phyloP scores from a whole-genome alignment of 2,888 invertebrate species.

The Caenorhabditis sp. region DNA sequence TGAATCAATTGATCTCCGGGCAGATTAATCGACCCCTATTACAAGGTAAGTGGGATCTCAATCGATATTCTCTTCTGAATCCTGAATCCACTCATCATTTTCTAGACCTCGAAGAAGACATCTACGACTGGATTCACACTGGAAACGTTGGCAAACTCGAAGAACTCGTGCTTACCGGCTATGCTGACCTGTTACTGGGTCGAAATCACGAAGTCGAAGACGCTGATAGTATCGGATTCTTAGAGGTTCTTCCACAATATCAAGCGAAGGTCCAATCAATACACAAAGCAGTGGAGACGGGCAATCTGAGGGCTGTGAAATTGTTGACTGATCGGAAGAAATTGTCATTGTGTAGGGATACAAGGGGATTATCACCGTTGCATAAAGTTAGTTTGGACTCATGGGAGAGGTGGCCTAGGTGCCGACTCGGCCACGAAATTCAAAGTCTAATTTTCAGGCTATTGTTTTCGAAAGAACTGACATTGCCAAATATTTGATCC shows the following conservation, averaged over 20 bases:
- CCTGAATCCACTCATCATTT: slow-evolving; percentile 11
- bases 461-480: slow-evolving; percentile 81
- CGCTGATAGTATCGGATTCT: slow-evolving; percentile 78
- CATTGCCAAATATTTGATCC: slow-evolving; percentile 80
- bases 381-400: slow-evolving; percentile 57
- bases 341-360: slow-evolving; percentile 72
- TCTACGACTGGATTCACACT: slow-evolving; percentile 72
- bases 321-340: slow-evolving; percentile 74
- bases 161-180: slow-evolving; percentile 85
- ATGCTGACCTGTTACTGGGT: slow-evolving; percentile 82
- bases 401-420: too few relatives aligned
- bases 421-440: too few relatives aligned
- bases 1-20: slow-evolving; percentile 69
- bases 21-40: slow-evolving; percentile 67
- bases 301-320: slow-evolving; percentile 73
- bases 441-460: too few relatives aligned
- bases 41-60: slow-evolving; percentile 57
- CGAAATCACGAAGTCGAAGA: slow-evolving; percentile 73
- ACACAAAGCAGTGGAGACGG: slow-evolving; percentile 72
- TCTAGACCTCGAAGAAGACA: slow-evolving; percentile 72
- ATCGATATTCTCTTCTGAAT: background rate
- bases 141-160: slow-evolving; percentile 90
- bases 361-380: slow-evolving; percentile 66
- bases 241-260: slow-evolving; percentile 85
- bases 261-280: slow-evolving; percentile 72